phyloP scores from a whole-genome alignment of 2,797 vertebrate species.

The Microctenopoma steveboyesi region DNA sequence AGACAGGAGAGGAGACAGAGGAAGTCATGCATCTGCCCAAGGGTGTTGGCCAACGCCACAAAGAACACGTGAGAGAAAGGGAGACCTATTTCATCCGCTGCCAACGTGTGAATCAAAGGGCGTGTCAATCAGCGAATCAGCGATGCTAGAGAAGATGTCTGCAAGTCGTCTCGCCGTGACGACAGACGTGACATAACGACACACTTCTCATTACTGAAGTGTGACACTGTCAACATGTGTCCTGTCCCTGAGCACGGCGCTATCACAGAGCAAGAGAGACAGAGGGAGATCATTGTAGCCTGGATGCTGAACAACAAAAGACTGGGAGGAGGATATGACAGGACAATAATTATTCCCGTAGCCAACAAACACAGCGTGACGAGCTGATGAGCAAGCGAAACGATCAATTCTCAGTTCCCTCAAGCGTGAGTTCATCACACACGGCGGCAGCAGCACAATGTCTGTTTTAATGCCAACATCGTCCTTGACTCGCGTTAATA shows the following conservation, averaged over 20 bases:
- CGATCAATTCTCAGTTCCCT: conserved; percentile 43
- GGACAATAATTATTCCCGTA: conserved; percentile 49
- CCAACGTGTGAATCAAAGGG: conserved; percentile 54
- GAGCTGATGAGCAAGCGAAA: conserved; percentile 60
- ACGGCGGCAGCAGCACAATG: conserved; percentile 11
- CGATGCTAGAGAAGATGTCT: conserved; percentile 24
- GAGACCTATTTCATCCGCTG: conserved; percentile 14
- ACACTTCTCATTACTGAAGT: neutral
- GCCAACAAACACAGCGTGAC: conserved; percentile 40
- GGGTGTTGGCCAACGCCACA: conserved; percentile 45
- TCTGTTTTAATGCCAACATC: conserved; percentile 22
- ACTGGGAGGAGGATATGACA: conserved; percentile 48
- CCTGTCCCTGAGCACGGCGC: conserved; percentile 13
- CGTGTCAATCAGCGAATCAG: conserved; percentile 19
- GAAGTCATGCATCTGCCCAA: conserved; percentile 68
- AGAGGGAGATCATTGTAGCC: neutral
- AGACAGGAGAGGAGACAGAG: conserved; percentile 71
- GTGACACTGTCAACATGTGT: neutral
- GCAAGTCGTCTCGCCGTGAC: conserved; percentile 6
- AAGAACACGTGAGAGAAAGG: conserved; percentile 34
- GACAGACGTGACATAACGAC: conserved; percentile 4
- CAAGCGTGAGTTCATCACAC: conserved; percentile 55
- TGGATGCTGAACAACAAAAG: conserved; percentile 39
- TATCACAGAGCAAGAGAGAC: neutral
- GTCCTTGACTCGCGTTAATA: conserved; percentile 23